A percentile compares a stretch with the other conserved stretches of the same genome.
phyloP scores from a whole-genome alignment of 2,797 vertebrate species.

The Smutsia temminckii region DNA sequence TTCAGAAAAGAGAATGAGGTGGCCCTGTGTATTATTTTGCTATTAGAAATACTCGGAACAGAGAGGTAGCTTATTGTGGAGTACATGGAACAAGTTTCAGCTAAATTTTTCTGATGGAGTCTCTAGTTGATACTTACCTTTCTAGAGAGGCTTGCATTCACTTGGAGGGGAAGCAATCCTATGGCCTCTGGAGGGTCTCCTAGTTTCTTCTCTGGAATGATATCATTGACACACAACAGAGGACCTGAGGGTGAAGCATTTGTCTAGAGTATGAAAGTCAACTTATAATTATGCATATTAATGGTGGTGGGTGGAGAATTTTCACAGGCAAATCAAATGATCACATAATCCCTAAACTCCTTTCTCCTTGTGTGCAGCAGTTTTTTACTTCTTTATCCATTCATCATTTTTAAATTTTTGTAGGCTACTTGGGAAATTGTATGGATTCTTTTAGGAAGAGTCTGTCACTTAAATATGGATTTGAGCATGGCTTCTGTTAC shows the following conservation, averaged over 20 bases:
- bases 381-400: not conserved
- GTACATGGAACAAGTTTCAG: not conserved
- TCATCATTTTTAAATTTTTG: not conserved
- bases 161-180: not conserved
- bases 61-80: not conserved
- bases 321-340: not conserved
- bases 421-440: slow-evolving; percentile 26
- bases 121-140: not conserved
- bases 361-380: not conserved
- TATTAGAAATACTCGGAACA: not conserved
- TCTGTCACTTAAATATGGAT: not conserved
- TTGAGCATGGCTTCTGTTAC: not conserved
- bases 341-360: not conserved
- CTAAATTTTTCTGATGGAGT: not conserved
- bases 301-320: not conserved
- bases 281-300: not conserved
- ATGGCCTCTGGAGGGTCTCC: not conserved
- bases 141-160: not conserved
- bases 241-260: not conserved
- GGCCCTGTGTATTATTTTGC: not conserved
- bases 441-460: slow-evolving; percentile 20
- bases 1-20: not conserved
- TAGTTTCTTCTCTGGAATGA: slow-evolving; percentile 5
- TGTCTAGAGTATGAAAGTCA: not conserved
- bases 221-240: not conserved